These are phyloP conservation scores for Sapajus apella DNA, from an alignment of 2,113 vertebrate genomes.

Conservation along the genomic window DNA sequence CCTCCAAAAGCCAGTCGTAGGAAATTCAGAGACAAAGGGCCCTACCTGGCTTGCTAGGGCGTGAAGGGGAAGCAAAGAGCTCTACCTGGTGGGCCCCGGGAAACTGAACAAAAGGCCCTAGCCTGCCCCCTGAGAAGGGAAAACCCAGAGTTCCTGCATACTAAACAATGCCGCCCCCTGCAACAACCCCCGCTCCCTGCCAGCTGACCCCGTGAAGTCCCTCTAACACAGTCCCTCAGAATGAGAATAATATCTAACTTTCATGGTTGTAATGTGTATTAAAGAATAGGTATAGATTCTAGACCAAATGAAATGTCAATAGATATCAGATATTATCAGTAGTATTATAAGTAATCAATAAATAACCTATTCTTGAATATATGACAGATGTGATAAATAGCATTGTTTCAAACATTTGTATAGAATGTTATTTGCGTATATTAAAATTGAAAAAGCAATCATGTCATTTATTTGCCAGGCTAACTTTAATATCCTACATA, in stretches of 20 bases:
- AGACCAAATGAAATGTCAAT: background rate
- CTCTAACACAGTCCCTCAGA: no score
- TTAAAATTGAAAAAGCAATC: background rate
- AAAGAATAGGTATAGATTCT: background rate
- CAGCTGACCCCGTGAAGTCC: no score
- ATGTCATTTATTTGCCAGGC: background rate
- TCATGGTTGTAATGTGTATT: background rate
- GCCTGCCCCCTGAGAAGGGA: no score
- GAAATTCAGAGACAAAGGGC: no score
- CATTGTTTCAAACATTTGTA: background rate
- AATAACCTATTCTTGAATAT: background rate
- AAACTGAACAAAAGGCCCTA: no score
- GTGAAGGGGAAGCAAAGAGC: no score
- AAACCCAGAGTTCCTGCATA: no score
- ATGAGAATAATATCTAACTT: background rate
- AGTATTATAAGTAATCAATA: background rate
- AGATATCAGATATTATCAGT: background rate
- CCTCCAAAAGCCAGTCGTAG: no score
- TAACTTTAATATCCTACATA: background rate
- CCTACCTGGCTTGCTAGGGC: no score
- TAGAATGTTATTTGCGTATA: background rate
- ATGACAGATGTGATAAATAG: background rate
- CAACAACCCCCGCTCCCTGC: no score
- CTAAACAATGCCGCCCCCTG: no score
- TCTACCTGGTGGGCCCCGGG: no score